Evolutionary conservation across 2,888 invertebrate species (phyloP), one percentile per base, ranked within the genome.

Genomic region (Drosophila tripunctata): DNA sequence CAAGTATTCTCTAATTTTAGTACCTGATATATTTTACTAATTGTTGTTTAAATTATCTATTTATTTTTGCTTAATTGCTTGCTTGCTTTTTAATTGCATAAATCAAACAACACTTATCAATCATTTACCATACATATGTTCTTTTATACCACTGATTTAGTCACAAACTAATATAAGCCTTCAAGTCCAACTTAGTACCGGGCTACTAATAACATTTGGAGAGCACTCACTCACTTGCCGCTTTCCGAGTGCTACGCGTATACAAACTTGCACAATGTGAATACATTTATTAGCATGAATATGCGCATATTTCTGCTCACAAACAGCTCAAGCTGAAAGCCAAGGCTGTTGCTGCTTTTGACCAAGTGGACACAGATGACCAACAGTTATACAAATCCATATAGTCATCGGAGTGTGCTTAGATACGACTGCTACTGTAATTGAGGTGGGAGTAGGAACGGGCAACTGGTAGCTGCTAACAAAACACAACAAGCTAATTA

Each of bases 401-500:
- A 33, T 33, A 51, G 74, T 43, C 68, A 69, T 30, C 43, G 19
- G 41, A 41, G 60, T 47, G 51, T 51, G 54, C 45, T 47, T 27
- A 51, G 41, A 15, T 17, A 27, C 10, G 10, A 27, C 10, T 27
- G 51, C 10, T 3, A 27, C 10, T 27, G 51, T 51, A 50, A 50
- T 50, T 36, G 54, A 12, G 44, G 43, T 31, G 48, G 54, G 22
- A 36, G 6, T 15, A 14, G 7, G 14, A 4, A 22, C n/a, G 36
- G 30, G 12, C 27, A 40, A 22, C 47, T 48, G 35, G 45, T 21
- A 21, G 33, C 35, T 35, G 35, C 14, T 22, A 48, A 48, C 52
- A 31, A 22, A 43, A 60, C 56, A 71, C 64, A 81, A 78, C 78
- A 81, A 78, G 72, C 78, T 78, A 81, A 78, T 78, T 78, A 81